Evolutionary conservation across 2,888 invertebrate genomes (phyloP).

Genomic region (Stegophylla sp.): DNA sequence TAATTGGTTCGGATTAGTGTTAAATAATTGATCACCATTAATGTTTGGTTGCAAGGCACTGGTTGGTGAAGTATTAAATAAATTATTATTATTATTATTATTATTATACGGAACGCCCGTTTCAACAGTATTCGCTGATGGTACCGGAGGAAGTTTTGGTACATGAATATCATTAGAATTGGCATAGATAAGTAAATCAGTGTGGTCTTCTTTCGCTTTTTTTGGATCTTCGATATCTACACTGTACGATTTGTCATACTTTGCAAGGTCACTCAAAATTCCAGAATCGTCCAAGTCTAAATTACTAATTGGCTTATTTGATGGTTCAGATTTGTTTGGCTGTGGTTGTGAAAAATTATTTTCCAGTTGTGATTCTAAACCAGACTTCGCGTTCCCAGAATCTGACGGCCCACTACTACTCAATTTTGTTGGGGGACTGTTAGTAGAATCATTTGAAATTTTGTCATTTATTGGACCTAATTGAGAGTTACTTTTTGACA

Average conservation of each 20-base stretch:
- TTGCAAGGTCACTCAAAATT: neutral
- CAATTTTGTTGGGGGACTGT: neutral
- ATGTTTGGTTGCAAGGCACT: neutral
- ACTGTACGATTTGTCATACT: neutral
- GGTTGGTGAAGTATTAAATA: neutral
- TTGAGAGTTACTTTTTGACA: neutral
- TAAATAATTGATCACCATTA: neutral
- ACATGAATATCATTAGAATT: slow-evolving; percentile 17
- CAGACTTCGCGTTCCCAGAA: neutral
- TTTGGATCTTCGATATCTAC: neutral
- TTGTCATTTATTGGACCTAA: neutral
- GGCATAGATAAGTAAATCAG: neutral
- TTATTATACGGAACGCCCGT: neutral
- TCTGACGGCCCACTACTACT: neutral
- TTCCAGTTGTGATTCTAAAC: neutral
- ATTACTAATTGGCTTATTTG: neutral
- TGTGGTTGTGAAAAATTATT: too few relatives aligned
- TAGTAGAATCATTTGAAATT: neutral
- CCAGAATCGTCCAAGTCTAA: neutral
- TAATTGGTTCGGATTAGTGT: neutral
- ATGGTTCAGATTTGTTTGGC: neutral
- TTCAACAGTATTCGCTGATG: neutral
- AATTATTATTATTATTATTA: neutral
- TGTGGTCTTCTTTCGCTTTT: neutral
- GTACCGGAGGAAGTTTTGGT: neutral